These are phyloP conservation scores for Gymnogyps californianus DNA, from an alignment of 2,113 vertebrate genomes.

Conservation along the genomic window DNA sequence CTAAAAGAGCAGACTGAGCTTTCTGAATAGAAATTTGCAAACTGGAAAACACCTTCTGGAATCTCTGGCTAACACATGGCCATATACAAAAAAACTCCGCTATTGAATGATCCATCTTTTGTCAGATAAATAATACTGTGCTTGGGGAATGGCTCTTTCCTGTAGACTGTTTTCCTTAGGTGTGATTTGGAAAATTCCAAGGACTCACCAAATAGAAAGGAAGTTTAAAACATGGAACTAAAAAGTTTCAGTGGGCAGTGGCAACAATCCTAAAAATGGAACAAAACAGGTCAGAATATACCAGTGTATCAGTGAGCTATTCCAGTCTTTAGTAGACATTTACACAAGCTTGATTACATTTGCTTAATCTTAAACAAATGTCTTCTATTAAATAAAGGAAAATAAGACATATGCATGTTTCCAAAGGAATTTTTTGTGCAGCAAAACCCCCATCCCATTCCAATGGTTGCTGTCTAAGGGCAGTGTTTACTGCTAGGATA, in stretches of 20 bases:
- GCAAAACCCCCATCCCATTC: neutral
- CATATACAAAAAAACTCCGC: neutral
- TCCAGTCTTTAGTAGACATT: neutral
- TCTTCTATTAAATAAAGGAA: neutral
- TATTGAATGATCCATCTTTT: neutral
- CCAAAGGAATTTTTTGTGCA: neutral
- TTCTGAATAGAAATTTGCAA: neutral
- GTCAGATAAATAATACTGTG: neutral
- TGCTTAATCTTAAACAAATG: neutral
- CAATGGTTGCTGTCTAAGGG: neutral
- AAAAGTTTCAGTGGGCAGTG: neutral
- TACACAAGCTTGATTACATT: neutral
- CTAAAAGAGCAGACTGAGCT: neutral
- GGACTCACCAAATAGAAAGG: neutral
- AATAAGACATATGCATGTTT: neutral
- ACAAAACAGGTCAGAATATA: neutral
- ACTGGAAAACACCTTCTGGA: neutral
- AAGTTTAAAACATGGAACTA: neutral
- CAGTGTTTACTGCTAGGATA: constrained; percentile 41
- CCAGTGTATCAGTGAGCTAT: neutral
- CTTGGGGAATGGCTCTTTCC: neutral
- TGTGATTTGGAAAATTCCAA: neutral
- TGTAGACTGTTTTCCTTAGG: neutral
- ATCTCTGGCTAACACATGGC: neutral
- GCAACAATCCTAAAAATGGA: neutral